Base-by-base conservation (phyloP, 2,797 vertebrate genomes). In the Halcyon chelicuti region DNA sequence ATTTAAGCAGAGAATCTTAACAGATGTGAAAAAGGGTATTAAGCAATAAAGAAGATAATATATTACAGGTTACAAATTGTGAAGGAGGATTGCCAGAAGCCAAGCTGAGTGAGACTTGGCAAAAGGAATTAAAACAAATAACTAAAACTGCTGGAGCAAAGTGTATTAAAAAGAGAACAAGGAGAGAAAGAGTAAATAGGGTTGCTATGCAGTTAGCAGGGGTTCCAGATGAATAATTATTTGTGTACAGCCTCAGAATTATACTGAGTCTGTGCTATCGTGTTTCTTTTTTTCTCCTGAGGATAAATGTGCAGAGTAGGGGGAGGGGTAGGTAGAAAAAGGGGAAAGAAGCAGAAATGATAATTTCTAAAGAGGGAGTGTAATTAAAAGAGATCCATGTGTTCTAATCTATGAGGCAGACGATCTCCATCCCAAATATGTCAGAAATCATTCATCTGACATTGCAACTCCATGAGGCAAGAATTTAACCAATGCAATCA, bases 101-200 rank as follows among this genome's bases (percentile, higher is more conserved):
- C 95, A 94, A 85, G 92, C 77, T 89, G 93, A 61, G 86, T 57
- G 77, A 92, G 72, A 61, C 63, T 89, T 96, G 88, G 94, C 94
- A 93, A 92, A 91, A 75, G 40, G 58, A 95, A 72, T 91, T 93
- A 89, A 82, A 92, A 86, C 85, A 90, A 82, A 62, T 86, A 88
- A 85, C 67, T 67, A 63, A 92, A 93, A 55, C 83, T 82, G 83
- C 60, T 94, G 67, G 88, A 95, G 74, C 74, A 87, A 79, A 87
- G 75, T 85, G 78, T 88, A 92, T 81, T 23, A 87, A 82, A 89
- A 96, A 82, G 66, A 73, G 73, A 77, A 74, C 72, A 85, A 80
- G 86, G 65, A 73, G 31, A 57, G 65, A 67, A 76, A 16, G 40
- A 79, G 61, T 92, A 91, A 96, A 92, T 87, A 77, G 75, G 37